These are phyloP conservation scores for Conus canariensis DNA, from an alignment of 2,888 invertebrate genomes.

Conservation along the genomic window DNA sequence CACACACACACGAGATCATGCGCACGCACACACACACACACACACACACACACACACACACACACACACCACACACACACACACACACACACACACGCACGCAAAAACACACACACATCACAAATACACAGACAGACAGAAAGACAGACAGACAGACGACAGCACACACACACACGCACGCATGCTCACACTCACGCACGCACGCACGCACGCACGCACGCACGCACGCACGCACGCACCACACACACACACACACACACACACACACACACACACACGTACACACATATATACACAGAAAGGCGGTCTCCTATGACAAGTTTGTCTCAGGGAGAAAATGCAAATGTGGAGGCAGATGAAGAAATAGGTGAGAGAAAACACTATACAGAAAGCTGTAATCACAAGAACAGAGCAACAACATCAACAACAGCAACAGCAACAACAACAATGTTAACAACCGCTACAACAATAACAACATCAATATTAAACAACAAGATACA, in stretches of 20 bases:
- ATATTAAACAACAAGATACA: no score
- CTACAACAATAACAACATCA: no score
- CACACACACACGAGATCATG: no score
- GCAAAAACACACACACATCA: not conserved
- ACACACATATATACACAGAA: no score
- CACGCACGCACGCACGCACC: not conserved
- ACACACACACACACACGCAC: not conserved
- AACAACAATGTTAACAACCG: no score
- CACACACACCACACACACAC: constrained; percentile 1
- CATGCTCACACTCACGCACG: not conserved
- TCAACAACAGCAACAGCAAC: no score
- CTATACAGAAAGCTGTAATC: not conserved
- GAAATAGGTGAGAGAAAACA: not conserved
- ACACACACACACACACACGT: no score
- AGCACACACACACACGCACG: not conserved
- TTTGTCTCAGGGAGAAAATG: no score
- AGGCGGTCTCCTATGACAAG: no score
- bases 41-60: not conserved
- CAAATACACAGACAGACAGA: constrained; percentile 23
- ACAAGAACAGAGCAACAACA: not conserved
- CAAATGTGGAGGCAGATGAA: not conserved
- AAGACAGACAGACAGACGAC: no score
- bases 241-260: not conserved
- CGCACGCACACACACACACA: no score
- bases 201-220: not conserved